Percentiles rank a stretch among this genome's conserved stretches.
phyloP scores from a whole-genome alignment of 2,113 vertebrate species.

The Seriola quinqueradiata region DNA sequence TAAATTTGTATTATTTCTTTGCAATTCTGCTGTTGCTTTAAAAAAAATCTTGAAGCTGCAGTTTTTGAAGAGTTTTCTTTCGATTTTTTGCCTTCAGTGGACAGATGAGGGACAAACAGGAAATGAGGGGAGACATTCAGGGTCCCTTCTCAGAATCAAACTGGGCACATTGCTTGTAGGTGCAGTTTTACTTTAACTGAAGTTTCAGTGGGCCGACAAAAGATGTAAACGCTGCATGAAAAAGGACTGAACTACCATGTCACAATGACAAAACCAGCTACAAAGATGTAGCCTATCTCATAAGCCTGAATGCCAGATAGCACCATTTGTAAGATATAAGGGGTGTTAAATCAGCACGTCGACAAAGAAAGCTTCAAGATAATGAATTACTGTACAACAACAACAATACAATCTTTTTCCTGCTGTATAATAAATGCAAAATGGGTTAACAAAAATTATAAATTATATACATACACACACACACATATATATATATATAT shows the following conservation, averaged over 20 bases:
- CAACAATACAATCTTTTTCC: no score
- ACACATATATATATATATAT: no score
- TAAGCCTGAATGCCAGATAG: neutral
- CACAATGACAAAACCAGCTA: neutral
- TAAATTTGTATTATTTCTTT: neutral
- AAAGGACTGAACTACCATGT: neutral
- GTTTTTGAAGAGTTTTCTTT: neutral
- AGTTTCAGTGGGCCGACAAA: neutral
- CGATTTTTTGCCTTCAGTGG: neutral
- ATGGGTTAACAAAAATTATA: no score
- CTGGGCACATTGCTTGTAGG: no score
- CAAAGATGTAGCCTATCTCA: neutral
- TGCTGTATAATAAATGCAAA: no score
- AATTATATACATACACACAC: no score
- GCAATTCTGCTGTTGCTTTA: neutral
- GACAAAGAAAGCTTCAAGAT: neutral
- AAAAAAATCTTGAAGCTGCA: neutral
- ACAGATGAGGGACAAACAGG: neutral
- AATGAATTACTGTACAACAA: neutral
- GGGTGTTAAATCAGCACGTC: neutral
- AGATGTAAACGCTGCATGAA: slow-evolving; percentile 6
- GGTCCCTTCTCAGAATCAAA: neutral
- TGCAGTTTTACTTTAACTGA: neutral
- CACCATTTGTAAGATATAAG: neutral
- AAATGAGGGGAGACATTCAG: neutral